Evolutionary conservation across 2,888 invertebrate genomes (phyloP).

Genomic region (Tolmerus cingulatus): DNA sequence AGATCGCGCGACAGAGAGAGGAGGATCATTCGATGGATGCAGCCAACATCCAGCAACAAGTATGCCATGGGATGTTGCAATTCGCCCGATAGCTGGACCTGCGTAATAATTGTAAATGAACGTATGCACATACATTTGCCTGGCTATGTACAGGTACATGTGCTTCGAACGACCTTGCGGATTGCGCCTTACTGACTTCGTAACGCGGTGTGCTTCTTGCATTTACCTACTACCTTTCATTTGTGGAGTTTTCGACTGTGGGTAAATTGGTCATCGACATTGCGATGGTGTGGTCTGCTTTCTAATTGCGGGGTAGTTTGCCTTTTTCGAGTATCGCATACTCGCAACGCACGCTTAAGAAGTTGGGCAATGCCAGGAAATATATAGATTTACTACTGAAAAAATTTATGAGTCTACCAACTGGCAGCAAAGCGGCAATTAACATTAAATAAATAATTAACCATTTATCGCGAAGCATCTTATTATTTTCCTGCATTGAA

Average conservation of each 20-base stretch:
- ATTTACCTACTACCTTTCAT: constrained; percentile 5
- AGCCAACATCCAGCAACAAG: neutral
- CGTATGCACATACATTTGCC: no score
- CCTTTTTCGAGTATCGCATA: neutral
- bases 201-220: constrained; percentile 13
- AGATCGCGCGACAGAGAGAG: neutral
- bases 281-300: constrained; percentile 14
- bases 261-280: constrained; percentile 12
- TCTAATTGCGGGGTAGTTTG: constrained; percentile 1
- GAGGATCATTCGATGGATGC: constrained; percentile 1
- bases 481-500: neutral
- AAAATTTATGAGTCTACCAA: neutral
- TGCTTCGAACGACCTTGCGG: constrained; percentile 27
- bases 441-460: neutral
- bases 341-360: neutral
- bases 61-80: neutral
- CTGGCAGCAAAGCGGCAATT: neutral
- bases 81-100: neutral
- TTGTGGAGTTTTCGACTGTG: constrained; percentile 5
- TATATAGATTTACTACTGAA: neutral
- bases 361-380: neutral
- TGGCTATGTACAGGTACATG: neutral
- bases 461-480: neutral
- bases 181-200: constrained; percentile 15
- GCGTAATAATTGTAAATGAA: constrained; percentile 28